Conservation (phyloP, 2,888 invertebrate species). For the Caradrina kadenii region DNA sequence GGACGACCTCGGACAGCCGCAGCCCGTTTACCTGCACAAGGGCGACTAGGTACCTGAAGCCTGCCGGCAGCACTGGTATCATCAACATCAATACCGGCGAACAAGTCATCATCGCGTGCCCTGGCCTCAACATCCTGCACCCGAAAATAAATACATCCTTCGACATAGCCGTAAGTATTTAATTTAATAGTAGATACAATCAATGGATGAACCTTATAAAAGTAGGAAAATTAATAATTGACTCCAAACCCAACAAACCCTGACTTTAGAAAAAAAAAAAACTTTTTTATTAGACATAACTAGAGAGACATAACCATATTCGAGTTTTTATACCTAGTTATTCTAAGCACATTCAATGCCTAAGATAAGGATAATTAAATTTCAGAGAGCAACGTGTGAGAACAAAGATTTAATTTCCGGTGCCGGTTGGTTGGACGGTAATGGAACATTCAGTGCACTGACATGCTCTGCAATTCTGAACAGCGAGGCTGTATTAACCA, state of each 20-base stretch:
- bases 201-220: too few species aligned
- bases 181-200: neutral
- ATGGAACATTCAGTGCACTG: slow-evolving; percentile 79
- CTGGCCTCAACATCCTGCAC: slow-evolving; percentile 79
- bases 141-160: slow-evolving; percentile 73
- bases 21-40: slow-evolving; percentile 90
- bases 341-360: neutral
- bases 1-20: slow-evolving; percentile 89
- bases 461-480: slow-evolving; percentile 81
- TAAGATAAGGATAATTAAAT: slow-evolving; percentile 3
- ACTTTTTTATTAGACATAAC: too few species aligned
- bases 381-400: slow-evolving; percentile 79
- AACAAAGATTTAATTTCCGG: slow-evolving; percentile 76
- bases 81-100: slow-evolving; percentile 77
- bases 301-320: too few species aligned
- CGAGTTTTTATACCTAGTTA: too few species aligned
- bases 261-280: too few species aligned
- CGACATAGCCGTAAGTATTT: slow-evolving; percentile 74
- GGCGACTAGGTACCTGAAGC: slow-evolving; percentile 75
- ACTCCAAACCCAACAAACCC: too few species aligned
- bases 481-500: slow-evolving; percentile 82
- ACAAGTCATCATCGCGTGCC: slow-evolving; percentile 78
- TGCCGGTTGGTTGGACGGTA: slow-evolving; percentile 78
- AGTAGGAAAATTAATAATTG: too few species aligned
- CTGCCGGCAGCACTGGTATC: slow-evolving; percentile 78